Evolutionary conservation across 2,888 invertebrate species (phyloP).

Genomic region (Drosophila gaucha): DNA sequence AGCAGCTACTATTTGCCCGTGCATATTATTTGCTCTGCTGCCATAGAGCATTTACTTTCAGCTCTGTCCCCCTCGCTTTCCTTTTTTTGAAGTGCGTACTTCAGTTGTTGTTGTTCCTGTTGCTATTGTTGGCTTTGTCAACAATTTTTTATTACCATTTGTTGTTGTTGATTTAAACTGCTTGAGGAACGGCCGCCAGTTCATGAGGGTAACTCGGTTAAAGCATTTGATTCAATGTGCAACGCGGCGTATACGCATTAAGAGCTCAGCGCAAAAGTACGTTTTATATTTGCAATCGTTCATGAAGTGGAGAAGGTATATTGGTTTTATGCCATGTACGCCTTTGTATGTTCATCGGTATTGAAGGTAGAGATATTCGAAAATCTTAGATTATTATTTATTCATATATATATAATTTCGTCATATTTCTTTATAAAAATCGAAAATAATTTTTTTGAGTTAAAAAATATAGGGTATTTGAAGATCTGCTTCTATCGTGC

Average conservation of each 20-base stretch:
- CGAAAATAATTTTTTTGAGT: too few species aligned
- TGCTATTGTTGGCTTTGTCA: conserved; percentile 59
- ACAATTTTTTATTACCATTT: conserved; percentile 64
- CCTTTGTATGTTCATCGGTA: too few species aligned
- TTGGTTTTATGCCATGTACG: background rate
- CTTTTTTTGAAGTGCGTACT: conserved; percentile 59
- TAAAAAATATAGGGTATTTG: too few species aligned
- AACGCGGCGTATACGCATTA: conserved; percentile 37
- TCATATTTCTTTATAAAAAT: too few species aligned
- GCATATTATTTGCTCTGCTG: conserved; percentile 45
- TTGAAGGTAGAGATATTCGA: too few species aligned
- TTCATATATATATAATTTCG: too few species aligned
- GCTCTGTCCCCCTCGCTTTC: conserved; percentile 36
- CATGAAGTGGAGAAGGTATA: background rate
- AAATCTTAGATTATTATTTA: too few species aligned
- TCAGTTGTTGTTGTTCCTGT: conserved; percentile 38
- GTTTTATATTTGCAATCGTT: background rate
- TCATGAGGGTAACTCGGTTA: conserved; percentile 16
- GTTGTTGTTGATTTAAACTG: conserved; percentile 59
- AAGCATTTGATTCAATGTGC: conserved; percentile 30
- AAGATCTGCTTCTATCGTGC: too few species aligned
- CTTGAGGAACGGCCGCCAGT: background rate
- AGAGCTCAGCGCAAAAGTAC: conserved; percentile 10
- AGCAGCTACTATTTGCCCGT: conserved; percentile 18
- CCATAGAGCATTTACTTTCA: conserved; percentile 45